Conservation (phyloP, 2,113 vertebrate species). For the Apistogramma diplotaenia region DNA sequence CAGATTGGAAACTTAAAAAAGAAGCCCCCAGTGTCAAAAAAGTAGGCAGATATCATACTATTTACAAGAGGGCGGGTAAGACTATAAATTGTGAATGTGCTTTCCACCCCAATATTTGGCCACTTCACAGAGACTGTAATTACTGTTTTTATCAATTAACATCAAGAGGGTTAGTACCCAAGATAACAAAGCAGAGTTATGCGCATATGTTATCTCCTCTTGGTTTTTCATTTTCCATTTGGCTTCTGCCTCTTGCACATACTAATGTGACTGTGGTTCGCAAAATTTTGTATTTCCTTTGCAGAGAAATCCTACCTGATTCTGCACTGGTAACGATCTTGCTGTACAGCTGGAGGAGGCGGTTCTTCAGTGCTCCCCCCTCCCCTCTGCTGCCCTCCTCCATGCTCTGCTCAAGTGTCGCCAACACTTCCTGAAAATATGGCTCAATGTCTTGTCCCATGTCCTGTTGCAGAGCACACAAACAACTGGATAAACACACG, state of each 20-base stretch:
- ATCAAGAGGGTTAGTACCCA: neutral
- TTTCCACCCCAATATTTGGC: neutral
- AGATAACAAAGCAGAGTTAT: neutral
- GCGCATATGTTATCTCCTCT: neutral
- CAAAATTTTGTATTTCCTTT: neutral
- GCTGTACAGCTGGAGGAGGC: slow-evolving; percentile 79
- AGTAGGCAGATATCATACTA: neutral
- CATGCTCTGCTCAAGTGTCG: slow-evolving; percentile 71
- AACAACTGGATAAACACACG: neutral
- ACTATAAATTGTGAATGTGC: neutral
- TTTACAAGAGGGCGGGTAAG: neutral
- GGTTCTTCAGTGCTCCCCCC: slow-evolving; percentile 50
- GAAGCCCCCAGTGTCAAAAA: neutral
- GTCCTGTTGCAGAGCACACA: slow-evolving; percentile 71
- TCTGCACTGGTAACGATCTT: slow-evolving; percentile 65
- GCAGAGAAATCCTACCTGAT: slow-evolving; percentile 64
- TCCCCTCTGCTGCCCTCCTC: slow-evolving; percentile 48
- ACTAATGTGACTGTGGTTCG: neutral
- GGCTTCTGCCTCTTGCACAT: neutral
- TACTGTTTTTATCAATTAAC: neutral
- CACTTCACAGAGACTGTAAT: neutral
- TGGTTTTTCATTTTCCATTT: neutral
- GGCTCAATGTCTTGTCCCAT: slow-evolving; percentile 71
- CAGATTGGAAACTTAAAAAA: neutral
- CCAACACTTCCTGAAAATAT: slow-evolving; percentile 86